These are phyloP conservation scores for Anabas testudineus DNA, from an alignment of 2,797 vertebrate genomes.

Conservation along the genomic window DNA sequence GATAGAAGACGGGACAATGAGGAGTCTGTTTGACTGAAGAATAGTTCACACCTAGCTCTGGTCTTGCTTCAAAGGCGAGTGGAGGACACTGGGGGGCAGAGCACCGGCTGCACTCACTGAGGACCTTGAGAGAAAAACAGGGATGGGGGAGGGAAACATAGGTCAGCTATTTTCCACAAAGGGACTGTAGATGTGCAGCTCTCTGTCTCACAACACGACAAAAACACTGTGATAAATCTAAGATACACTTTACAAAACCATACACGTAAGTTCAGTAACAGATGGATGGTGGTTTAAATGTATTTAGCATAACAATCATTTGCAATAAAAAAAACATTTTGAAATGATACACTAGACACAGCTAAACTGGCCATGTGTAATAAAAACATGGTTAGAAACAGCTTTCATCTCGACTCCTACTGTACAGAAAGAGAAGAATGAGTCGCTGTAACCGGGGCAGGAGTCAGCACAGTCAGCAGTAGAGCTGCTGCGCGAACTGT, in stretches of 20 bases:
- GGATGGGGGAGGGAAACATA: slow-evolving; percentile 16
- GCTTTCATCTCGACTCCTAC: neutral
- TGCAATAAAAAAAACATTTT: too few relatives aligned
- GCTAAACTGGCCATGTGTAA: neutral
- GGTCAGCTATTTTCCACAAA: slow-evolving; percentile 37
- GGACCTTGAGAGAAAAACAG: slow-evolving; percentile 29
- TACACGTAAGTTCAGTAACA: accelerated
- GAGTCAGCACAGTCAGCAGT: neutral
- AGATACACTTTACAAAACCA: neutral
- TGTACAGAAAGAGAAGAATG: neutral
- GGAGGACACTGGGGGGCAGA: slow-evolving; percentile 6
- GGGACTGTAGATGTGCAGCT: slow-evolving; percentile 1
- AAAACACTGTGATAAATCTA: neutral
- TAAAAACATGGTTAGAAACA: neutral
- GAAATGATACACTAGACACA: too few relatives aligned
- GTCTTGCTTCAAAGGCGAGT: slow-evolving; percentile 59
- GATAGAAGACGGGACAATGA: neutral
- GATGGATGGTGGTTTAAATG: too few relatives aligned
- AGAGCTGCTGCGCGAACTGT: neutral
- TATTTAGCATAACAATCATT: too few relatives aligned
- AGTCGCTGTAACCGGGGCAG: neutral
- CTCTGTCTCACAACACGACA: neutral
- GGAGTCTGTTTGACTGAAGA: slow-evolving; percentile 2
- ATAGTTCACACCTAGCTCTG: slow-evolving; percentile 33
- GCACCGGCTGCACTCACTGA: slow-evolving; percentile 29